A percentile compares a stretch with the other conserved stretches of the same genome.
Evolutionary conservation across 2,797 vertebrate genomes (phyloP).

Genomic region (Hephaestus fuliginosus): DNA sequence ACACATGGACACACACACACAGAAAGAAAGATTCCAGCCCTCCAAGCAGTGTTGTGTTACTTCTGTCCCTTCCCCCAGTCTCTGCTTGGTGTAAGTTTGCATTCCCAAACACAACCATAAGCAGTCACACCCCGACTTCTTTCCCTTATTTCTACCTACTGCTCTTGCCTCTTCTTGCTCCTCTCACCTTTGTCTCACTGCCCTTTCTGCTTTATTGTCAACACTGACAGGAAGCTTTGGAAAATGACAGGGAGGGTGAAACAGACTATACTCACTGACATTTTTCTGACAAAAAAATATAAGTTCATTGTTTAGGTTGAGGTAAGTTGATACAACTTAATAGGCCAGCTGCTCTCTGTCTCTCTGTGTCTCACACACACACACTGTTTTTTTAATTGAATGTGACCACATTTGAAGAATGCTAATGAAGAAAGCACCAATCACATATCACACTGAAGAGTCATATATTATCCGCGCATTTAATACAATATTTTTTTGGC

Average conservation of each 20-base stretch:
- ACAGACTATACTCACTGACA: neutral
- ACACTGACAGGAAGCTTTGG: neutral
- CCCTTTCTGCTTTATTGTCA: neutral
- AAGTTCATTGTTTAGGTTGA: neutral
- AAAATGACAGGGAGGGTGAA: neutral
- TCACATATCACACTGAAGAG: neutral
- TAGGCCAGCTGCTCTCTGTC: no score
- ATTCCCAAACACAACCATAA: constrained; percentile 20
- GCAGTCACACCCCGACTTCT: neutral
- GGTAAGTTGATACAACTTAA: neutral
- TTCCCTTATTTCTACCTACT: neutral
- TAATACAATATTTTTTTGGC: neutral
- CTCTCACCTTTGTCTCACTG: neutral
- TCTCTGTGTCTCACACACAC: neutral
- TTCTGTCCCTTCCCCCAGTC: constrained; percentile 19
- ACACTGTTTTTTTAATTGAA: neutral
- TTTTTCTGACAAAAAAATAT: neutral
- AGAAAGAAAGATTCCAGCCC: neutral
- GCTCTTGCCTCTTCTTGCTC: neutral
- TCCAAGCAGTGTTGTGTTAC: neutral
- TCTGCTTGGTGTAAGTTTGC: constrained; percentile 7
- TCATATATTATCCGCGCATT: neutral
- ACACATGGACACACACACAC: neutral
- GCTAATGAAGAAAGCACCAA: neutral
- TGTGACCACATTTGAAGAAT: neutral